Base-by-base conservation (phyloP, 2,113 vertebrate genomes). In the Syngnathus scovelli region DNA sequence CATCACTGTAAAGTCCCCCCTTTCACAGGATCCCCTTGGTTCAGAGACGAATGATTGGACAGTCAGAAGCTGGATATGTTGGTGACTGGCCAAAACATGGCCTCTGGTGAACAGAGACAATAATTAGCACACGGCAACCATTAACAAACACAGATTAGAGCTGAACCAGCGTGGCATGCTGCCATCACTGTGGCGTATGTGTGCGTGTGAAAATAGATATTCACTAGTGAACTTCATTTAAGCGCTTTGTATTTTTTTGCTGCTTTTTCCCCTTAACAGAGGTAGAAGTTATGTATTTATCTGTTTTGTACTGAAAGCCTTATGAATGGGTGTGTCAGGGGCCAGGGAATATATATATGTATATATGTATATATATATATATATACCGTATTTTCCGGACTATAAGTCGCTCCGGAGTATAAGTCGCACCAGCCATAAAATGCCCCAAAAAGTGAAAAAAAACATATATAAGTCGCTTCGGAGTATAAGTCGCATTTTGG, bases 121-220 rank as follows among this genome's bases (percentile, higher is more conserved):
- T 94, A 96, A 96, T 98, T 98, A 98, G 94, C 93, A 95, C 93
- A 94, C 92, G 93, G 92, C 94, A 91, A 92, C 94, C 94, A 96
- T 96, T 98, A 96, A 93, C 94, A 94, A 94, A 90, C 81, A 84
- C 92, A 94, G 94, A 95, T 90, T 90, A 90, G 80, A 73, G 89
- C 85, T 78, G 92, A 92, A 93, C 89, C 70, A 88, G 89, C 78
- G 88, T 96, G 94, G 94, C 93, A 92, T 71, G 66, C 90, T 95
- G 94, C 94, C 95, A 96, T 91, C 87, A 82, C 33, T 33, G 21
- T 63, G 46, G 69, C 76, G 78, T 78, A 74, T 69, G 72, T 74
- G 75, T 85, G 78, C 83, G 69, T 83, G 83, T 82, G 82, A 67
- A 67, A 72, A 65, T 64, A 67, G 7, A 71, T 73, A 79, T 81